Percentiles rank a stretch among this genome's conserved stretches.
These are phyloP conservation scores for Pluvialis apricaria DNA, from an alignment of 2,113 vertebrate genomes.

Conservation along the genomic window DNA sequence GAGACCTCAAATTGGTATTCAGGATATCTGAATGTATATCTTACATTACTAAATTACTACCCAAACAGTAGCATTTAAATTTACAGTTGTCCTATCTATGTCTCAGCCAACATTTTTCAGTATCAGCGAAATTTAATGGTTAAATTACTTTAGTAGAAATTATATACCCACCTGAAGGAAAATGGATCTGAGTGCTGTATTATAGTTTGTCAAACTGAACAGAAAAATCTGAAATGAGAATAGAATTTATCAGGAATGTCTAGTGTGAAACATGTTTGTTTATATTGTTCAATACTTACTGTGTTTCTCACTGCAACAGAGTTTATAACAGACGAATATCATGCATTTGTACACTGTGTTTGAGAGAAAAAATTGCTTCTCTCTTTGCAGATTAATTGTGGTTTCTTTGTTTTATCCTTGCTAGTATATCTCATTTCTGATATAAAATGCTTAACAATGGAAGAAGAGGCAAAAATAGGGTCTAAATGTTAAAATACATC, in stretches of 20 bases:
- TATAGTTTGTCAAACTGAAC: background rate
- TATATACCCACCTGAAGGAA: background rate
- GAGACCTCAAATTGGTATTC: background rate
- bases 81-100: background rate
- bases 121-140: background rate
- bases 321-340: background rate
- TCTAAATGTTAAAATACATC: background rate
- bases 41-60: background rate
- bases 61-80: background rate
- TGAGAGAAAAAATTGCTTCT: background rate
- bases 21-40: background rate
- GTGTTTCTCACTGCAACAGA: background rate
- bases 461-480: background rate
- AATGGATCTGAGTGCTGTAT: background rate
- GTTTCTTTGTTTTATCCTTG: background rate
- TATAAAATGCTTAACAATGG: background rate
- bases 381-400: background rate
- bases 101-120: background rate
- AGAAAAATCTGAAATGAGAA: background rate
- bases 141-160: background rate
- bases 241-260: background rate
- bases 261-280: background rate
- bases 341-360: background rate
- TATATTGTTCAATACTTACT: background rate
- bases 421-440: background rate